Conservation (phyloP, 1,140 invertebrate genomes). For the Zaprionus lachaisei region DNA sequence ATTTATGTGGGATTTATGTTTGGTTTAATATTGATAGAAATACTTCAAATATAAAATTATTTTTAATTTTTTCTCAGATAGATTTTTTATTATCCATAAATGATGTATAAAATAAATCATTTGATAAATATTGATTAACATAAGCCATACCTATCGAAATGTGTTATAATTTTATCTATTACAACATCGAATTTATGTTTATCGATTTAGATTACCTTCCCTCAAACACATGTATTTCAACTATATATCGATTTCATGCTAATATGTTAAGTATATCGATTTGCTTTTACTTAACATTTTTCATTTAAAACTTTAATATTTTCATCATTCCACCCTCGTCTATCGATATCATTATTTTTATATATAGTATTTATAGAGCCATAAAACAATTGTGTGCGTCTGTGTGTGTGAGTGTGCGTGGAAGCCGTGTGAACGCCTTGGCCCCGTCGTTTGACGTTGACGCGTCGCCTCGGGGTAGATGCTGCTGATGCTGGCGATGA, state of each 20-base stretch:
- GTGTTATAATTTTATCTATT: too few relatives aligned
- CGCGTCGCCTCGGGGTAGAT: slow-evolving; percentile 18
- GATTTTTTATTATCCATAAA: too few relatives aligned
- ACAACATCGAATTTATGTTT: too few relatives aligned
- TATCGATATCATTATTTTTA: slow-evolving; percentile 20
- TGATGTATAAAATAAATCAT: background rate
- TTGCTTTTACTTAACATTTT: background rate
- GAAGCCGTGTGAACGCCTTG: slow-evolving; percentile 44
- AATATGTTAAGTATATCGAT: background rate
- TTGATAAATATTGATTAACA: background rate
- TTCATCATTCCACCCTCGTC: slow-evolving; percentile 4
- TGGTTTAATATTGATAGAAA: background rate
- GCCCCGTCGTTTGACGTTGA: slow-evolving; percentile 47
- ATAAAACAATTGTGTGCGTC: slow-evolving; percentile 33
- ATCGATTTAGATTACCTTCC: background rate
- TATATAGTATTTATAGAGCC: slow-evolving; percentile 42
- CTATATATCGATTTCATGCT: too few relatives aligned
- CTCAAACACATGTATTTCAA: too few relatives aligned
- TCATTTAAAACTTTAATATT: background rate
- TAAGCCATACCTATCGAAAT: too few relatives aligned
- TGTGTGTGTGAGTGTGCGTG: slow-evolving; percentile 13
- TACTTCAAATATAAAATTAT: too few relatives aligned
- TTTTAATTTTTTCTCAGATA: too few relatives aligned
- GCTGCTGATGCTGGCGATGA: slow-evolving; percentile 43
- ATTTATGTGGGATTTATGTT: too few relatives aligned